Evolutionary conservation across 2,888 invertebrate species (phyloP), one percentile per base, ranked within the genome.

Genomic region (Congeria kusceri): DNA sequence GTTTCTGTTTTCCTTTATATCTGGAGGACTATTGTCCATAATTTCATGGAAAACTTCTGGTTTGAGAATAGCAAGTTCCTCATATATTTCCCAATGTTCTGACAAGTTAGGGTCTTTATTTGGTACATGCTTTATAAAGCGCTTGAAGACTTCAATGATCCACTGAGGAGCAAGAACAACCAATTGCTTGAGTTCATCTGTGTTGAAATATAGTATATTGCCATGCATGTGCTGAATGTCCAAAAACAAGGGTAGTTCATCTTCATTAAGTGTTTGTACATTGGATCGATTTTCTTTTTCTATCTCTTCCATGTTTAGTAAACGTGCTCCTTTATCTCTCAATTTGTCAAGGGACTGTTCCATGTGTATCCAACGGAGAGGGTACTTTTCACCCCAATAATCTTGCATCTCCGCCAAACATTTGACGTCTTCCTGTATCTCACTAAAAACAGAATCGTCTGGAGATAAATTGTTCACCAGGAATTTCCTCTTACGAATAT

Each of bases 61-160:
- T 49, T 49, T 56, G n/a, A 77, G 46, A 18, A 66, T n/a, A n/a
- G n/a, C n/a, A n/a, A n/a, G n/a, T n/a, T n/a, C n/a, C n/a, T n/a
- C n/a, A n/a, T n/a, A n/a, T n/a, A n/a, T n/a, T n/a, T n/a, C n/a
- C n/a, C n/a, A n/a, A n/a, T n/a, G n/a, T n/a, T n/a, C n/a, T n/a
- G n/a, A n/a, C n/a, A n/a, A n/a, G n/a, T n/a, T n/a, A n/a, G n/a
- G n/a, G n/a, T n/a, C n/a, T n/a, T n/a, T n/a, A n/a, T n/a, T n/a
- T n/a, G n/a, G n/a, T n/a, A n/a, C n/a, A n/a, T n/a, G n/a, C n/a
- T n/a, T n/a, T n/a, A n/a, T n/a, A n/a, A n/a, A n/a, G n/a, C n/a
- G n/a, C n/a, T n/a, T n/a, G n/a, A n/a, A n/a, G n/a, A 70, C 77
- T 58, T 78, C 75, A 56, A 82, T 69, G 7, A 82, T 78, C 82